Base-by-base conservation (phyloP, 1,140 invertebrate genomes). In the Ceratosolen solmsi region DNA sequence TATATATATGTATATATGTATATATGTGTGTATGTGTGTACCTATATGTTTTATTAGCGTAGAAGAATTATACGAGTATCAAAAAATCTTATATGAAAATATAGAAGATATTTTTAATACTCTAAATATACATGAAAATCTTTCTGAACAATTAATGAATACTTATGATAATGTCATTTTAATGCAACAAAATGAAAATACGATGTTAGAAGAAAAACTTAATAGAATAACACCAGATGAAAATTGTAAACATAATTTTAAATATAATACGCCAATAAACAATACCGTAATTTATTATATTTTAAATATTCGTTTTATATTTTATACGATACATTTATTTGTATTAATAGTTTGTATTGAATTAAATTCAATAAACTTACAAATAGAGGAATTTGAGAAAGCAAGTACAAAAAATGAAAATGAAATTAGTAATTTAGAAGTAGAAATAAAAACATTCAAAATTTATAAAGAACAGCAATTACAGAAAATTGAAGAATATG, bases 21-120 rank as follows among this genome's bases (percentile, higher is more conserved):
- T n/a, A n/a, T n/a, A n/a, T n/a, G n/a, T n/a, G n/a, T n/a, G n/a
- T n/a, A n/a, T n/a, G n/a, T n/a, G n/a, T n/a, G n/a, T n/a, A n/a
- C n/a, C 7, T 0, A 58, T 76, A 46, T 22, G 13, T 65, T 80
- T 70, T 20, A 30, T 46, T 72, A 82, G 81, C 15, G 68, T 82
- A 0, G 27, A 73, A 72, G 81, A 82, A 33, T 38, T 82, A 38
- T 82, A 82, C 2, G 75, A 78, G 36, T 73, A 65, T 74, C 81
- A 82, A 65, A 82, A 82, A 82, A 72, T 13, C 49, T 51, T 82
- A 60, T 72, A 60, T 78, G 75, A 78, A 30, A 78, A 72, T 36
- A 41, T 78, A 17, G 75, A 73, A 51, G 68, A 63, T 33, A 78
- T 82, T 27, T 71, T 58, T 17, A 82, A 63, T 63, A 73, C 74